A percentile compares a stretch with the other conserved stretches of the same genome.
These are phyloP conservation scores for Odontomachus brunneus DNA, from an alignment of 1,140 invertebrate species.

Conservation along the genomic window DNA sequence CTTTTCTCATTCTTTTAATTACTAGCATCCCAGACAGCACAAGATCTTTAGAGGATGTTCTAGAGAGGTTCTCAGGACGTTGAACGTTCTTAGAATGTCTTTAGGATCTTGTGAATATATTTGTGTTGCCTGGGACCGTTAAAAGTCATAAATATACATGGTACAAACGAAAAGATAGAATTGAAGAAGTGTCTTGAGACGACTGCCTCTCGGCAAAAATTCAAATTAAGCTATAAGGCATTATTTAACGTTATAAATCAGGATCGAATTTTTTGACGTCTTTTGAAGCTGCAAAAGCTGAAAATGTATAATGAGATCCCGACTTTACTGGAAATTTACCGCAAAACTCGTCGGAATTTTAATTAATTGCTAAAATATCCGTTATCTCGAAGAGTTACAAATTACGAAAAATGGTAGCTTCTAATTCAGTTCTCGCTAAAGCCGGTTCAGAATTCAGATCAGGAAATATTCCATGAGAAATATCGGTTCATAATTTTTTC, in stretches of 20 bases:
- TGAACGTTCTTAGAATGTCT: too few relatives aligned
- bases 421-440: neutral
- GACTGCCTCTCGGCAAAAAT: neutral
- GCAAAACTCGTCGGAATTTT: neutral
- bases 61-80: too few relatives aligned
- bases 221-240: constrained; percentile 8
- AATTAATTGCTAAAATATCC: neutral
- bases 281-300: neutral
- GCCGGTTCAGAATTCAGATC: neutral
- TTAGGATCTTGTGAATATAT: too few relatives aligned
- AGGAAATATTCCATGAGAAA: too few relatives aligned
- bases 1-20: neutral
- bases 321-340: neutral
- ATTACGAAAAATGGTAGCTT: neutral
- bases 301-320: neutral
- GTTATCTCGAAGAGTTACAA: neutral
- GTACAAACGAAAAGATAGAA: neutral
- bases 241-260: constrained; percentile 11
- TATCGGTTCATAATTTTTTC: too few relatives aligned
- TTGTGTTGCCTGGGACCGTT: too few relatives aligned
- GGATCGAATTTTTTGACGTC: neutral
- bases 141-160: constrained; percentile 13
- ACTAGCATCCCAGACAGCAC: too few relatives aligned
- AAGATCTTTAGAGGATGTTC: too few relatives aligned
- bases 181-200: neutral